phyloP scores from a whole-genome alignment of 2,888 invertebrate genomes.

The Aelia acuminata region DNA sequence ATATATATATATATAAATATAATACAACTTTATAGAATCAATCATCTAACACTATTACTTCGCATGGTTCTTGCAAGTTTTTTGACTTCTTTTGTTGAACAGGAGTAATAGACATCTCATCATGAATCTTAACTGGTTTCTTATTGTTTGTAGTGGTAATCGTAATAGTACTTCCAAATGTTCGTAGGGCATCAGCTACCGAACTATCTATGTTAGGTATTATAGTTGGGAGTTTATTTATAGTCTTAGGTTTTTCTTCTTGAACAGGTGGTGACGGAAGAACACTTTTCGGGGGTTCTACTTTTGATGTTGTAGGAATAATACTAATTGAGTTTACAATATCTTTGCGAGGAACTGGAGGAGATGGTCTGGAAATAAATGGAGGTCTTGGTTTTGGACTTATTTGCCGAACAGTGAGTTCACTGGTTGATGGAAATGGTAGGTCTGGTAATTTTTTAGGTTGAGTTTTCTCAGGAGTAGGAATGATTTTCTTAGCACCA shows the following conservation, averaged over 20 bases:
- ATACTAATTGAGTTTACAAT: constrained; percentile 56
- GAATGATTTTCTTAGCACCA: constrained; percentile 61
- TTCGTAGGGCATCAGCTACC: constrained; percentile 62
- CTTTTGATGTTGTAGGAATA: constrained; percentile 51
- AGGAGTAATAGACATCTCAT: constrained; percentile 45
- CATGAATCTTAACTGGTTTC: constrained; percentile 45
- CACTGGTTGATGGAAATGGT: constrained; percentile 49
- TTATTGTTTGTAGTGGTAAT: constrained; percentile 63
- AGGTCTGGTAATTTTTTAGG: constrained; percentile 39
- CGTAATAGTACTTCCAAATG: constrained; percentile 63
- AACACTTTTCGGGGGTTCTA: constrained; percentile 41
- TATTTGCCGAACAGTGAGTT: constrained; percentile 53
- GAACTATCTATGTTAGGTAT: constrained; percentile 60
- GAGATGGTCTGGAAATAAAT: constrained; percentile 1
- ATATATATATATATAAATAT: no score
- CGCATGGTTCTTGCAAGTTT: constrained; percentile 46
- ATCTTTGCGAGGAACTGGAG: constrained; percentile 42
- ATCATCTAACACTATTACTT: constrained; percentile 63
- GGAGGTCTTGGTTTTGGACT: constrained; percentile 47
- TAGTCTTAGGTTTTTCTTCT: constrained; percentile 20
- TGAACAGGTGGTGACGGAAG: neutral
- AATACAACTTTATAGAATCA: no score
- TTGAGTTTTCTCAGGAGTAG: constrained; percentile 34
- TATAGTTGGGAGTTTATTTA: neutral
- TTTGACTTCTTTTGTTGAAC: constrained; percentile 59